These are phyloP conservation scores for Micrasema longulum DNA, from an alignment of 1,140 invertebrate species.

Conservation along the genomic window DNA sequence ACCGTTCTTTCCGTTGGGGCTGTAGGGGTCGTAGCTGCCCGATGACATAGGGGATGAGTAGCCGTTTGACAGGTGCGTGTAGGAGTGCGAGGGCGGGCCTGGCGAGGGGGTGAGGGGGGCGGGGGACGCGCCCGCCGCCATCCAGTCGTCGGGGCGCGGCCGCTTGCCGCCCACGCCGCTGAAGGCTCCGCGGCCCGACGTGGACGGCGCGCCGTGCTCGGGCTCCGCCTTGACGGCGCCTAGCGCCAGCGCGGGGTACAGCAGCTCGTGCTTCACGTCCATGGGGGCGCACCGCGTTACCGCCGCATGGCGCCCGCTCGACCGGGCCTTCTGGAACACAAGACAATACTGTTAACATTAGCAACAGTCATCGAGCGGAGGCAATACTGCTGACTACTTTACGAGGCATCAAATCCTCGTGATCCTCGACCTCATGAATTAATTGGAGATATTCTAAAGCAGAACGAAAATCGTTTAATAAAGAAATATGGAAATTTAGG, in stretches of 20 bases:
- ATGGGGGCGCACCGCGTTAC: conserved; percentile 43
- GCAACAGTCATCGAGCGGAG: too few species aligned
- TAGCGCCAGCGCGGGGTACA: conserved; percentile 57
- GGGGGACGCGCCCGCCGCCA: conserved; percentile 71
- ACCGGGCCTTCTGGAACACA: neutral
- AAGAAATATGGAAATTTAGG: too few species aligned
- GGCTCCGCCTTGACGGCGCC: conserved; percentile 64
- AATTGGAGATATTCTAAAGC: too few species aligned
- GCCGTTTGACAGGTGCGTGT: conserved; percentile 77
- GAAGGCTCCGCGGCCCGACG: conserved; percentile 39
- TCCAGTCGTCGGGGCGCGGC: conserved; percentile 71
- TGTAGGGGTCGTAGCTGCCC: conserved; percentile 87
- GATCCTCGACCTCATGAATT: too few species aligned
- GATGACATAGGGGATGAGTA: conserved; percentile 87
- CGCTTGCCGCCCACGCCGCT: conserved; percentile 46
- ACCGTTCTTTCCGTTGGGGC: conserved; percentile 89
- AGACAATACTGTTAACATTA: too few species aligned
- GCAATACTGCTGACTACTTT: too few species aligned
- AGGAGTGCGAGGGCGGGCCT: conserved; percentile 68
- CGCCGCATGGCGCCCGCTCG: conserved; percentile 43
- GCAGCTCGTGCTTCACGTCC: conserved; percentile 53
- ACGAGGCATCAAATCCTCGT: too few species aligned
- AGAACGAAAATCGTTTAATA: too few species aligned
- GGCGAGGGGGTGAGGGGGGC: conserved; percentile 72
- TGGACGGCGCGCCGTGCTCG: conserved; percentile 57